Evolutionary conservation across 2,113 vertebrate species (phyloP), one percentile per base, ranked within the genome.

Genomic region (Lepisosteus oculatus): DNA sequence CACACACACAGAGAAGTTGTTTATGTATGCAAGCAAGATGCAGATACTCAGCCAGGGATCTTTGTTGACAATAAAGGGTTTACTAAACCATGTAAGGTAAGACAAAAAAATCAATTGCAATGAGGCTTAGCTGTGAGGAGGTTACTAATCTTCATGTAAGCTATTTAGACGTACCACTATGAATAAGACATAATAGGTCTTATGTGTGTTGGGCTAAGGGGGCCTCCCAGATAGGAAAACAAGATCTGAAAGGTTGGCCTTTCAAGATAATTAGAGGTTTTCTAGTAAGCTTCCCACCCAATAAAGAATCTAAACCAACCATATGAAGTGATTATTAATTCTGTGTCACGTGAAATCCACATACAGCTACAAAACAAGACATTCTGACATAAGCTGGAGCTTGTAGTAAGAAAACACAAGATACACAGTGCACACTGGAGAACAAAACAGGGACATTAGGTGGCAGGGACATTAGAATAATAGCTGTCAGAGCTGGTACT

Each of bases 41-140:
- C 47, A 51, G 5, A 51, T 9, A 51, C 5, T 51, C 5, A 51
- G 9, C 5, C 47, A 15, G 57, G 29, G 29, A 29, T 59, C 14
- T 6, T 13, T 59, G 57, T 59, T 59, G 57, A 15, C 14, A 5
- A 3, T 13, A 59, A 59, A 59, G 57, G n/a, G 47, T 13, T 59
- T n/a, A 59, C 57, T n/a, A 59, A 59, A 59, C 11, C 56, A 59
- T 14, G 12, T n/a, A 59, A n/a, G 3, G 3, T 12, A 59, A 59
- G 13, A 59, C n/a, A 59, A 12, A 13, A n/a, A 59, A n/a, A n/a
- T 59, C 3, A 9, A 9, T 51, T 51, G 47, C 5, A 51, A 51
- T 51, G 47, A 51, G 56, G 7, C 56, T 59, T 59, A 59, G 56
- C n/a, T 59, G 56, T 59, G 56, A 59, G 56, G n/a, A 59, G 56